A percentile compares a stretch with the other conserved stretches of the same genome.
Evolutionary conservation across 2,113 vertebrate genomes (phyloP).

Genomic region (Tyrannus savana): DNA sequence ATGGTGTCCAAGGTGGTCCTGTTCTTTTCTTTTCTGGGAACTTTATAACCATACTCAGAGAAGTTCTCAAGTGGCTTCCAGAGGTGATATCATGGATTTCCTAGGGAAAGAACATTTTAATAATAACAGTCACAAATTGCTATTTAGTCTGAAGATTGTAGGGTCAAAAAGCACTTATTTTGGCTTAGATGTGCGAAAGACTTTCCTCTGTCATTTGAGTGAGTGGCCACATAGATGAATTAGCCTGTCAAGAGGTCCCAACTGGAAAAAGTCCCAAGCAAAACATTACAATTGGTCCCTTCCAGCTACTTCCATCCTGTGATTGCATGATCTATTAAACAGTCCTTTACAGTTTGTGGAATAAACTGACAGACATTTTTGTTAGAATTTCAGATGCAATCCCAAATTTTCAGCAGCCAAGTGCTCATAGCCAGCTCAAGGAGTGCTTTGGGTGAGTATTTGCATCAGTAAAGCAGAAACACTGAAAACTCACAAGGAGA

Average conservation of each 20-base stretch:
- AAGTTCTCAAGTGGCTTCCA: not conserved
- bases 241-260: not conserved
- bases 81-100: not conserved
- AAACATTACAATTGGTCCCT: not conserved
- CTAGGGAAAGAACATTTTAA: not conserved
- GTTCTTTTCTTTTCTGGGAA: not conserved
- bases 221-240: not conserved
- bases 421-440: not conserved
- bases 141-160: not conserved
- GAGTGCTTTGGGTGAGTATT: not conserved
- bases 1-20: not conserved
- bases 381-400: not conserved
- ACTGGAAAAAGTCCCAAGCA: not conserved
- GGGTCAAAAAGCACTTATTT: not conserved
- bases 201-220: not conserved
- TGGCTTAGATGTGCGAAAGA: not conserved
- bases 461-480: not conserved
- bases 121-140: not conserved
- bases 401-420: not conserved
- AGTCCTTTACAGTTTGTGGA: not conserved
- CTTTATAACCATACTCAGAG: not conserved
- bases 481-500: not conserved
- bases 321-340: not conserved
- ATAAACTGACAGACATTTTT: not conserved
- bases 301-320: not conserved